These are phyloP conservation scores for Speoplatyrhinus poulsoni DNA, from an alignment of 2,113 vertebrate species.

Conservation along the genomic window DNA sequence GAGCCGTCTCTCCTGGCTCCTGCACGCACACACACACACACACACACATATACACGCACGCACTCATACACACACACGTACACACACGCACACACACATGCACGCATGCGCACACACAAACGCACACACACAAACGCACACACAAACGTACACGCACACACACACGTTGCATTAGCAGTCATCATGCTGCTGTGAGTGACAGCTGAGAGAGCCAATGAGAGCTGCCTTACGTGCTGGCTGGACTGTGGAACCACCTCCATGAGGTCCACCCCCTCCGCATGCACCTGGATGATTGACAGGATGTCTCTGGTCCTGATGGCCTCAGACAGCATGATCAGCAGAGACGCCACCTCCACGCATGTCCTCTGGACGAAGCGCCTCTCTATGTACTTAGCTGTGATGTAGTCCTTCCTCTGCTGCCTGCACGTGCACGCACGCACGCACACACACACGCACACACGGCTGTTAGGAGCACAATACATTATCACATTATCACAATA, in stretches of 20 bases:
- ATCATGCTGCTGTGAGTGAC: neutral
- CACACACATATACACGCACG: neutral
- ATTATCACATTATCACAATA: too few species aligned
- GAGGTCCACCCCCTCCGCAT: slow-evolving; percentile 90
- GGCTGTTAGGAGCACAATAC: too few species aligned
- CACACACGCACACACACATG: neutral
- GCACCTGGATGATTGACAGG: slow-evolving; percentile 88
- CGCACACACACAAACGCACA: neutral
- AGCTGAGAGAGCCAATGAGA: neutral
- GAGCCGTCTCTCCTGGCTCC: slow-evolving; percentile 92
- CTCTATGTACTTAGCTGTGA: slow-evolving; percentile 95
- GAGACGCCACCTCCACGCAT: slow-evolving; percentile 70
- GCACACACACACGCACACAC: too few species aligned
- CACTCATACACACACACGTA: neutral
- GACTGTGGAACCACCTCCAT: slow-evolving; percentile 84
- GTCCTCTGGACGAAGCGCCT: slow-evolving; percentile 82
- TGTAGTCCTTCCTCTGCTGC: slow-evolving; percentile 94
- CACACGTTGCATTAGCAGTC: neutral
- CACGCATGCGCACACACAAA: neutral
- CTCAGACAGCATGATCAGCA: slow-evolving; percentile 84
- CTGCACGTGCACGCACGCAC: slow-evolving; percentile 59
- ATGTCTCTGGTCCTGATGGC: slow-evolving; percentile 87
- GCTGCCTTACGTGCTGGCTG: slow-evolving; percentile 86
- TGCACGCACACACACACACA: slow-evolving; percentile 43
- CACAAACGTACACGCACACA: neutral